Percentiles rank a stretch among this genome's conserved stretches.
phyloP scores from a whole-genome alignment of 2,888 invertebrate genomes.

The Tipula helvola region DNA sequence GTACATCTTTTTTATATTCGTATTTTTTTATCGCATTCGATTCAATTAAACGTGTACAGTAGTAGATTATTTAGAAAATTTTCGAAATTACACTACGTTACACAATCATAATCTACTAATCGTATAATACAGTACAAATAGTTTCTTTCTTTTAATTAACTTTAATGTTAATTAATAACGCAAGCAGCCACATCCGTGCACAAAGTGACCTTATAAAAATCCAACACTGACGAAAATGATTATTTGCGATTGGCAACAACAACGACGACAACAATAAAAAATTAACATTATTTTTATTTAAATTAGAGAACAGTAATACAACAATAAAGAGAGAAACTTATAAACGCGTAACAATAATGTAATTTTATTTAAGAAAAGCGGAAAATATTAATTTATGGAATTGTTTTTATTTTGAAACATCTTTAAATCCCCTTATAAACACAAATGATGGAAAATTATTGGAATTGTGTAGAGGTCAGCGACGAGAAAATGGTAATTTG shows the following conservation, averaged over 20 bases:
- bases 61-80: background rate
- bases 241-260: background rate
- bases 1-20: background rate
- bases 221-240: background rate
- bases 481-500: background rate
- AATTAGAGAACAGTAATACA: background rate
- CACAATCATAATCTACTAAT: too few species aligned
- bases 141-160: too few species aligned
- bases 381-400: background rate
- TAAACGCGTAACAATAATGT: background rate
- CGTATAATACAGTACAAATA: too few species aligned
- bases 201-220: background rate
- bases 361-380: background rate
- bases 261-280: background rate
- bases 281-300: background rate
- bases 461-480: background rate
- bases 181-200: too few species aligned
- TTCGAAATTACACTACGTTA: too few species aligned
- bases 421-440: background rate
- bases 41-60: background rate
- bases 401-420: background rate
- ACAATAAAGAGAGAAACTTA: background rate
- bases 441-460: background rate
- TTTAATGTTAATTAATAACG: too few species aligned
- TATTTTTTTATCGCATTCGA: background rate